Evolutionary conservation across 1,140 invertebrate genomes (phyloP), one percentile per base, ranked within the genome.

Genomic region (Mesaphorura yosii): DNA sequence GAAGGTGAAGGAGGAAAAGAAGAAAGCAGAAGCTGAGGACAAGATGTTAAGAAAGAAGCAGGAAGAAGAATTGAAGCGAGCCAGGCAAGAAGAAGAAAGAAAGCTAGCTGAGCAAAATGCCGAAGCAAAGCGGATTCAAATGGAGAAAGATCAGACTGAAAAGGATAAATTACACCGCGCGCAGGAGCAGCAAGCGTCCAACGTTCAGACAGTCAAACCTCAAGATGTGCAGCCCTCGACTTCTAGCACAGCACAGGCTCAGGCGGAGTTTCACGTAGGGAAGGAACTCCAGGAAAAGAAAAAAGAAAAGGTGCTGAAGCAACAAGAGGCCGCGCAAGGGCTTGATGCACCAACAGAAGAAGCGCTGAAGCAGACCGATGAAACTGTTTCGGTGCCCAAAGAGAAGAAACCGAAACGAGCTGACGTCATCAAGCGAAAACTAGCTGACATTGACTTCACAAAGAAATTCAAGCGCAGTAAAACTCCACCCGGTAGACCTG

Each of bases 21-120:
- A 62, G 20, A 58, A 57, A n/a, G 41, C 51, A 65, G 34, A 65
- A 62, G 29, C 6, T n/a, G n/a, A n/a, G n/a, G n/a, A n/a, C n/a
- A n/a, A n/a, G n/a, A n/a, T n/a, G n/a, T n/a, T 6, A 10, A 19
- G 17, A 17, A 17, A 62, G 23, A 27, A 5, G 20, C 37, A 17
- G 1, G 52, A 58, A 34, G 42, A 42, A 38, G 44, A 52, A 46
- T 27, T 44, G 4, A 31, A 48, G 23, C 28, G 37, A 19, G 46
- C 55, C 15, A 23, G 45, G 29, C 14, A 44, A 15, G 48, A 27
- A 19, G 60, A 62, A n/a, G 46, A 53, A 29, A 28, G 40, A 22
- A 56, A 53, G 46, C 34, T 23, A 14, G 45, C 23, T 6, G 38
- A 44, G 39, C 38, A 37, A n/a, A n/a, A n/a, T n/a, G n/a, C n/a